A percentile compares a stretch with the other conserved stretches of the same genome.
Conservation (phyloP, 2,888 invertebrate species). For the Chymomyza caudatula region DNA sequence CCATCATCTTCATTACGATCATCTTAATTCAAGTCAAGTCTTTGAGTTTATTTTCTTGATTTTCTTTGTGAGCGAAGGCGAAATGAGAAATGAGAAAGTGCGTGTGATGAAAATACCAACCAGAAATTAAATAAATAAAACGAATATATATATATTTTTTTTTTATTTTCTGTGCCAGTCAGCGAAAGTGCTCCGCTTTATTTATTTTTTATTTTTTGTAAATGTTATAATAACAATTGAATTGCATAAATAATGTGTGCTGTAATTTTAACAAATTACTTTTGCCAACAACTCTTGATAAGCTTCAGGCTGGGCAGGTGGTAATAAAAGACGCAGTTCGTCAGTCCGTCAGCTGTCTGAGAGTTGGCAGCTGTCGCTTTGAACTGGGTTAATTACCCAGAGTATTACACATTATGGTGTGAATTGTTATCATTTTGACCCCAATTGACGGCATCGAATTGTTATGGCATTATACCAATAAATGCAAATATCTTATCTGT, state of each 20-base stretch:
- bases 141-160: constrained; percentile 25
- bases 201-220: constrained; percentile 26
- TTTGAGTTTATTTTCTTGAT: constrained; percentile 3
- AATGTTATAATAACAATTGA: constrained; percentile 51
- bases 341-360: constrained; percentile 26
- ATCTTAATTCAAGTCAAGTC: constrained; percentile 21
- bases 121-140: constrained; percentile 2
- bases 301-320: constrained; percentile 13
- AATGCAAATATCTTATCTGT: constrained; percentile 29
- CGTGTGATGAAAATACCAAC: constrained; percentile 36
- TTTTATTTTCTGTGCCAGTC: background rate
- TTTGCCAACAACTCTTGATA: constrained; percentile 26
- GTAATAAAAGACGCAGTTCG: constrained; percentile 1
- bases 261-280: constrained; percentile 58
- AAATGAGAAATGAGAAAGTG: constrained; percentile 27
- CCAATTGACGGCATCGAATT: constrained; percentile 2
- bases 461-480: constrained; percentile 9
- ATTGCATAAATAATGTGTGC: constrained; percentile 37
- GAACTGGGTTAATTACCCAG: constrained; percentile 54
- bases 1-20: background rate
- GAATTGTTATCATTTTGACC: constrained; percentile 48
- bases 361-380: background rate
- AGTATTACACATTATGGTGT: constrained; percentile 51
- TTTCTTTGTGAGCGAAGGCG: background rate
- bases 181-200: background rate